A percentile compares a stretch with the other conserved stretches of the same genome.
Conservation (phyloP, 2,888 invertebrate genomes). For the Caprella mutica region DNA sequence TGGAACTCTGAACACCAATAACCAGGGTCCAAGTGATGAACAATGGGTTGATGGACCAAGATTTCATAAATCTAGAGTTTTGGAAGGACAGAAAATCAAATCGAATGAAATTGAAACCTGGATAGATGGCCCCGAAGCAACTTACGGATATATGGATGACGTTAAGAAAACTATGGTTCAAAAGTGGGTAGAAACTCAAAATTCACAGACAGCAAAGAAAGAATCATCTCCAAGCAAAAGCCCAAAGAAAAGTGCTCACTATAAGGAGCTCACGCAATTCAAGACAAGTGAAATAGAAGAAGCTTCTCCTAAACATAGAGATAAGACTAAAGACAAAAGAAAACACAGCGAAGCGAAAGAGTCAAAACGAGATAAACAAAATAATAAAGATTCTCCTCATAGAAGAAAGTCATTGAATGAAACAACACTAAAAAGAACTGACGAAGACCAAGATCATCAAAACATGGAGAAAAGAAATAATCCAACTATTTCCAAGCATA, state of each 20-base stretch:
- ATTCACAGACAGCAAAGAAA: constrained; percentile 47
- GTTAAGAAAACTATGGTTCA: constrained; percentile 87
- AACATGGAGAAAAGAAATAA: constrained; percentile 2
- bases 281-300: constrained; percentile 44
- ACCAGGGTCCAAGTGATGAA: constrained; percentile 55
- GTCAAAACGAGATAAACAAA: constrained; percentile 14
- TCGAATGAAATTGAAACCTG: constrained; percentile 76
- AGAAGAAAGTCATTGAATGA: constrained; percentile 27
- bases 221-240: constrained; percentile 44
- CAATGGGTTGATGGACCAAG: constrained; percentile 95
- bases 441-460: background rate
- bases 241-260: constrained; percentile 39
- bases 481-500: background rate
- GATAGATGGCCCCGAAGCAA: constrained; percentile 86
- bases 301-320: constrained; percentile 21
- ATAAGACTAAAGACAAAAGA: constrained; percentile 27
- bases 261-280: constrained; percentile 52
- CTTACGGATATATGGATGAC: constrained; percentile 82
- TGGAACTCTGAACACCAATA: background rate
- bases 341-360: constrained; percentile 27
- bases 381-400: constrained; percentile 20
- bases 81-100: constrained; percentile 58
- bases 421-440: constrained; percentile 1
- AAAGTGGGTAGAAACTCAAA: constrained; percentile 86
- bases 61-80: constrained; percentile 44